Evolutionary conservation across 2,113 vertebrate species (phyloP).

Genomic region (Malaclemys terrapin): DNA sequence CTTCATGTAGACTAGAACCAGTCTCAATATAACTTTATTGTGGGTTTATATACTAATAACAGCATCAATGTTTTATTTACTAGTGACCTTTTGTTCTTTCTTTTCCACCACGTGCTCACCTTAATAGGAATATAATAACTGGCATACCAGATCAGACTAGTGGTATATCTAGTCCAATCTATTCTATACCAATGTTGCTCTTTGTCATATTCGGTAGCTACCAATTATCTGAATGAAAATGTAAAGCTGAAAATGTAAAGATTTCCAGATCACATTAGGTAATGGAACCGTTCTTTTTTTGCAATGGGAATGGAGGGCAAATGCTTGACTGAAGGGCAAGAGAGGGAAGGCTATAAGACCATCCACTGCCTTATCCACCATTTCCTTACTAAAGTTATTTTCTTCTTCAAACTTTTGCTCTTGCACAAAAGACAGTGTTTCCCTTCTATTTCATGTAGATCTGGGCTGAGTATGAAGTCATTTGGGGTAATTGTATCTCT

Average conservation of each 20-base stretch:
- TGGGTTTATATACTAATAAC: background rate
- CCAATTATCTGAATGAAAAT: background rate
- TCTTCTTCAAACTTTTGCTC: background rate
- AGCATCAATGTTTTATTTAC: background rate
- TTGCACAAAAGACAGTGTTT: background rate
- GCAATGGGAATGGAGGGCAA: background rate
- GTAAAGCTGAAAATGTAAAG: no score
- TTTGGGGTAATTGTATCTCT: background rate
- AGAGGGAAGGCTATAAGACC: background rate
- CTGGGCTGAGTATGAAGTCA: accelerated
- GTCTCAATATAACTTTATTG: background rate
- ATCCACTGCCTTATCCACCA: background rate
- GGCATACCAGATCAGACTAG: background rate
- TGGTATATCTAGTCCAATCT: background rate
- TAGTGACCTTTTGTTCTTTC: background rate
- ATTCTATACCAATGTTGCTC: background rate
- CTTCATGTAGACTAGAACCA: background rate
- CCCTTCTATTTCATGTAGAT: background rate
- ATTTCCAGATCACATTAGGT: no score
- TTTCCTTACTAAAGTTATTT: background rate
- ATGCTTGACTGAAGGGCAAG: background rate
- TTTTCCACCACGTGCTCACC: background rate
- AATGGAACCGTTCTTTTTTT: background rate
- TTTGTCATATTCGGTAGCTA: background rate
- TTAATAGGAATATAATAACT: background rate